Conservation (phyloP, 1,140 invertebrate species). For the Holcopasites calliopsidis region DNA sequence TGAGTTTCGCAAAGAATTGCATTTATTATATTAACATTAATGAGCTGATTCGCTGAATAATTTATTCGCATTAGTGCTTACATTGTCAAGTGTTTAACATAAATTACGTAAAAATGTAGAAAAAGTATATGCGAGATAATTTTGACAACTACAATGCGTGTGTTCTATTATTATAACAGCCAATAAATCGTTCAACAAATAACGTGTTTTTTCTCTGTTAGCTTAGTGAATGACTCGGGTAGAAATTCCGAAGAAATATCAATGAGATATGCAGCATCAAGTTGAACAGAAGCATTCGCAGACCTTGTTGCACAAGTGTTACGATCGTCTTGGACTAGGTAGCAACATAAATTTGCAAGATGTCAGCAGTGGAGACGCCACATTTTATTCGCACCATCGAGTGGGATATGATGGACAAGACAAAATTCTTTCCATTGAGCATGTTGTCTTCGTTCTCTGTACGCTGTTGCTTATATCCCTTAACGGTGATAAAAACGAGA, state of each 20-base stretch:
- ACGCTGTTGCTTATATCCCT: slow-evolving; percentile 94
- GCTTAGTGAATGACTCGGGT: slow-evolving; percentile 46
- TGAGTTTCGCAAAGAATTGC: too few species aligned
- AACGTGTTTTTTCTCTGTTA: slow-evolving; percentile 9
- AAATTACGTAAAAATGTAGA: too few species aligned
- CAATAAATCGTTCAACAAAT: background rate
- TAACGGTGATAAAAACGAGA: slow-evolving; percentile 98
- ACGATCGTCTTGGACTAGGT: slow-evolving; percentile 33
- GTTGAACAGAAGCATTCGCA: slow-evolving; percentile 42
- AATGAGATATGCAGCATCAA: slow-evolving; percentile 74
- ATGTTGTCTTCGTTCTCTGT: slow-evolving; percentile 93
- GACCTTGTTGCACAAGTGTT: slow-evolving; percentile 36
- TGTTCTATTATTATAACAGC: slow-evolving; percentile 11
- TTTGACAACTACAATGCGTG: background rate
- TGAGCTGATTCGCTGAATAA: too few species aligned
- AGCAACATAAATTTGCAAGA: slow-evolving; percentile 51
- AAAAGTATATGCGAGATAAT: background rate
- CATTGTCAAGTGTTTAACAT: too few species aligned
- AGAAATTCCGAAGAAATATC: slow-evolving; percentile 68
- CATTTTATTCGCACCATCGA: slow-evolving; percentile 93
- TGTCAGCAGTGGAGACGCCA: slow-evolving; percentile 80
- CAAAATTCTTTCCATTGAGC: slow-evolving; percentile 94
- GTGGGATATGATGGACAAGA: slow-evolving; percentile 99
- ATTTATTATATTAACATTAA: too few species aligned
- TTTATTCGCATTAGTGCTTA: too few species aligned